Base-by-base conservation (phyloP, 2,113 vertebrate genomes). In the Microcebus griseorufus region DNA sequence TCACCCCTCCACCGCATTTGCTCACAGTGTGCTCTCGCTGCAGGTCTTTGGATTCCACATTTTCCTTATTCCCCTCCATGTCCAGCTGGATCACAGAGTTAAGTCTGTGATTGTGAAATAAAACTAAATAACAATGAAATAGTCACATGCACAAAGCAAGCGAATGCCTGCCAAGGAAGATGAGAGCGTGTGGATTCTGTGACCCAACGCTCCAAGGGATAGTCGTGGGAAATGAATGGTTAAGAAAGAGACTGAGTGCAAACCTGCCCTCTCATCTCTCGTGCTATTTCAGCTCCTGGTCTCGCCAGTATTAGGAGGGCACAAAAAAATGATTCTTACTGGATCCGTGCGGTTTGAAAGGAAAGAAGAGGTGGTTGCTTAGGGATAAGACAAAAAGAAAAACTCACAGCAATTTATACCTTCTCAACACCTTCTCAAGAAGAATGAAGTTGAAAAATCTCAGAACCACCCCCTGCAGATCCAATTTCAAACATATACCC, bases 381-480 rank as follows among this genome's bases (percentile, higher is more conserved):
- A 96, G 97, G 96, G 96, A 97, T 91, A 96, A 95, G 96, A 97
- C 75, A 93, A 97, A 97, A 95, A 90, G 93, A 27, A 97, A 98
- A 97, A 81, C 37, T 60, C 96, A 97, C 94, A 95, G 97, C 96
- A 90, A 92, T 96, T 85, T 97, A 75, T 94, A 89, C 86, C 81
- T 94, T 97, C 98, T 92, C 86, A 42, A 84, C 39, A 72, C 95
- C 95, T 87, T 82, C 95, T 96, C 98, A 79, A 42, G 88, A 51
- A 0, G 58, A 88, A 96, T 55, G 76, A 69, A 96, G 51, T 37
- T 53, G 92, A 53, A 55, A 51, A 86, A 76, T 82, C 97, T 93
- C 96, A 75, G 96, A 97, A 27, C 92, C 64, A 69, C 95, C 94
- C 72, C 78, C 20, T 18, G 58, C 87, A 73, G 94, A 97, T 96